Evolutionary conservation across 2,888 invertebrate species (phyloP), one percentile per base, ranked within the genome.

Genomic region (Ectobius pallidus): DNA sequence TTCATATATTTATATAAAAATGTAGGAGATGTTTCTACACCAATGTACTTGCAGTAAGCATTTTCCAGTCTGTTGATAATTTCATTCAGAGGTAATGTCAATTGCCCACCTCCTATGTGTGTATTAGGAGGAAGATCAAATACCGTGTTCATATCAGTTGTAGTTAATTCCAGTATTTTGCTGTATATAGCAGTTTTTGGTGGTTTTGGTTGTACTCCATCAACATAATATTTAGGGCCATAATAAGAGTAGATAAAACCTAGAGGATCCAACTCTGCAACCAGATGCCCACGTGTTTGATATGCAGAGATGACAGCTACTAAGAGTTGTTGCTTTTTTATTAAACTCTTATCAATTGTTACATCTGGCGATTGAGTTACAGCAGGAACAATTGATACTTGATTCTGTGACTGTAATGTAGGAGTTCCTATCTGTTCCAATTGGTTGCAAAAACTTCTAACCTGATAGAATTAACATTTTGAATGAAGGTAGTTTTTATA

Each of bases 11-110:
- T n/a, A n/a, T n/a, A n/a, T n/a, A n/a, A n/a, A n/a, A n/a, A n/a
- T n/a, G n/a, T 86, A 79, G 87, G 88, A 88, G 89, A 89, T 80
- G 86, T 89, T 79, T 89, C 89, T 4, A 88, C 84, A 39, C 89
- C 89, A 76, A 89, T 88, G 74, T 85, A 84, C 20, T 84, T 80
- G 78, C 89, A 89, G 79, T 89, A 89, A n/a, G n/a, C 46, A n/a
- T 46, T 46, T n/a, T 46, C 46, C 46, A 46, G n/a, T n/a, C 46
- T 46, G n/a, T 46, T 3, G n/a, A 46, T 46, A n/a, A 46, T 46
- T 46, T 46, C 46, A 11, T 46, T 7, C n/a, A 46, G 46, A 46
- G 46, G 18, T 4, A 46, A n/a, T n/a, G 14, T 4, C n/a, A 4
- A 14, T 46, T 46, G 16, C 3, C 3, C 46, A 4, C 46, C 46